Evolutionary conservation across 1,140 invertebrate species (phyloP).

Genomic region (Hycleus cichorii): DNA sequence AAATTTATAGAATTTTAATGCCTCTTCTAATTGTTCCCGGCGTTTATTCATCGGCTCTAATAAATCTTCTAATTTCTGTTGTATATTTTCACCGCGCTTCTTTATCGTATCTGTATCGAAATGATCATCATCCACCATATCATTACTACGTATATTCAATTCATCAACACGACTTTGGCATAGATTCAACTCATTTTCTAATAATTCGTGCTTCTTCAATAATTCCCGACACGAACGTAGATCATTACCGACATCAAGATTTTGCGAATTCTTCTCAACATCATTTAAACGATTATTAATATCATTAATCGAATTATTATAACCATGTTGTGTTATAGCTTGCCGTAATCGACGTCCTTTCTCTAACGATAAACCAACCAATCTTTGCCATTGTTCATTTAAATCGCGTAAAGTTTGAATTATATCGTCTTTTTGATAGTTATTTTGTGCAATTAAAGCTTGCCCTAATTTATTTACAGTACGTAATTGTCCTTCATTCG

Average conservation of each 20-base stretch:
- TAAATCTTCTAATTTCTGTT: conserved; percentile 55
- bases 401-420: conserved; percentile 55
- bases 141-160: conserved; percentile 69
- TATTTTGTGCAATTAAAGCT: conserved; percentile 60
- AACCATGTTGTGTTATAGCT: conserved; percentile 72
- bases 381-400: conserved; percentile 65
- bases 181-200: conserved; percentile 73
- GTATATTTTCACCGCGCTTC: conserved; percentile 67
- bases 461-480: conserved; percentile 75
- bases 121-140: conserved; percentile 88
- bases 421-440: conserved; percentile 63
- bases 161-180: conserved; percentile 72
- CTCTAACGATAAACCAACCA: conserved; percentile 65
- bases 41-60: conserved; percentile 57
- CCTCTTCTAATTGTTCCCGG: conserved; percentile 74
- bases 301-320: conserved; percentile 70
- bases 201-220: conserved; percentile 74
- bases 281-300: conserved; percentile 76
- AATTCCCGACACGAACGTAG: conserved; percentile 82
- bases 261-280: conserved; percentile 64
- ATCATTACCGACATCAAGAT: conserved; percentile 75
- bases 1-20: conserved; percentile 80
- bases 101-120: conserved; percentile 86
- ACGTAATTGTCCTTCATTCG: conserved; percentile 82
- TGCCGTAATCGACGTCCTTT: conserved; percentile 73